Evolutionary conservation across 2,113 vertebrate genomes (phyloP), one percentile per base, ranked within the genome.

Genomic region (Crotophaga sulcirostris): DNA sequence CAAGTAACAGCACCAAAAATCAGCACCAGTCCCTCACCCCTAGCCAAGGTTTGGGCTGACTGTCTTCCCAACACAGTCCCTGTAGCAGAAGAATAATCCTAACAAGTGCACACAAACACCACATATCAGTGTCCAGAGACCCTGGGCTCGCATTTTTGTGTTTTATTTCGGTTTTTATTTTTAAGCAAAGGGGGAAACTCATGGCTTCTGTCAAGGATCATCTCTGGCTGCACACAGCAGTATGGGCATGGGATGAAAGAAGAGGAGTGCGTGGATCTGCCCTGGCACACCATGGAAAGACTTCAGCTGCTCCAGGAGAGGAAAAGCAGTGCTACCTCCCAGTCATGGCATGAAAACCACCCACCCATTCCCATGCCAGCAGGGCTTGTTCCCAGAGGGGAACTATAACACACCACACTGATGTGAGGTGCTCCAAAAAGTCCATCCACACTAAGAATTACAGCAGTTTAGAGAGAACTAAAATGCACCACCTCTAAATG

Each of bases 321-420:
- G 16, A 70, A 33, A 68, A 83, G 24, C 75, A 82, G n/a, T 55
- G 9, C 19, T 14, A 19, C 18, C 51, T 18, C n/a, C 34, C 28
- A 67, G 6, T 28, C 33, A 19, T 0, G 0, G 63, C 36, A 44
- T 40, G 45, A 28, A 25, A 58, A 21, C 7, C 44, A 31, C n/a
- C 19, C 15, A 2, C 11, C 13, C 18, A 2, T 13, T 7, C 66
- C n/a, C 2, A 0, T 2, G 7, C 14, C 62, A 26, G n/a, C 0
- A 12, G 45, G 21, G 6, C 10, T 52, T 64, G 34, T 3, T 73
- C 67, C 34, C 40, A 68, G 31, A 25, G 26, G 47, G 33, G 56
- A 36, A 34, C 13, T 0, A 3, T 1, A 76, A 12, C 19, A 31
- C 5, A 5, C 10, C 24, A 26, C 1, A 0, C 6, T 14, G 31